These are phyloP conservation scores for Drosophila orosa DNA, from an alignment of 1,140 invertebrate genomes.

Conservation along the genomic window DNA sequence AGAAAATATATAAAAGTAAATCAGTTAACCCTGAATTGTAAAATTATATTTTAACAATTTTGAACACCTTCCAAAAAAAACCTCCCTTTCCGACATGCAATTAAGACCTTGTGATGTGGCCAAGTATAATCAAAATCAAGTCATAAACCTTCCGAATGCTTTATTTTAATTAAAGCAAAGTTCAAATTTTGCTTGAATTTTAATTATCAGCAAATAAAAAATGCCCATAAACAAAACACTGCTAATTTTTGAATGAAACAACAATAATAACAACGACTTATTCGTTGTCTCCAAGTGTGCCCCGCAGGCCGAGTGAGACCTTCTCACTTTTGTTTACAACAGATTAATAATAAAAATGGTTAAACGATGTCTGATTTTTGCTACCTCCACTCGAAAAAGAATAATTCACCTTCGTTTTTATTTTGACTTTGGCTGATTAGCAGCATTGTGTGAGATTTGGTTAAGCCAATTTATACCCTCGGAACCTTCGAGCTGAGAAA, in stretches of 20 bases:
- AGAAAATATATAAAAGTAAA: not conserved
- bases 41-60: not conserved
- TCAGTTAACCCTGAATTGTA: not conserved
- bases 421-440: slow-evolving; percentile 54
- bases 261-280: slow-evolving; percentile 1
- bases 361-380: slow-evolving; percentile 20
- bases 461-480: slow-evolving; percentile 33
- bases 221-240: slow-evolving; percentile 31
- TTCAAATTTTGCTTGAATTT: slow-evolving; percentile 13
- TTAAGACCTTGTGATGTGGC: slow-evolving; percentile 9
- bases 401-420: slow-evolving; percentile 45
- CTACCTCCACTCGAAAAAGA: not conserved
- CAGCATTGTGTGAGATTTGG: slow-evolving; percentile 55
- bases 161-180: slow-evolving; percentile 26
- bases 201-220: slow-evolving; percentile 24
- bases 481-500: slow-evolving; percentile 9
- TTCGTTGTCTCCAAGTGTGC: slow-evolving; percentile 19
- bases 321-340: slow-evolving; percentile 52
- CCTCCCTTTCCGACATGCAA: not conserved
- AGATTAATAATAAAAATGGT: slow-evolving; percentile 44
- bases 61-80: not conserved
- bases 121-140: not conserved
- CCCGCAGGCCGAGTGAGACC: slow-evolving; percentile 13
- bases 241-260: slow-evolving; percentile 21
- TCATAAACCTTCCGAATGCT: slow-evolving; percentile 4